phyloP scores from a whole-genome alignment of 1,140 invertebrate genomes.

The Drosophila melanogaster region DNA sequence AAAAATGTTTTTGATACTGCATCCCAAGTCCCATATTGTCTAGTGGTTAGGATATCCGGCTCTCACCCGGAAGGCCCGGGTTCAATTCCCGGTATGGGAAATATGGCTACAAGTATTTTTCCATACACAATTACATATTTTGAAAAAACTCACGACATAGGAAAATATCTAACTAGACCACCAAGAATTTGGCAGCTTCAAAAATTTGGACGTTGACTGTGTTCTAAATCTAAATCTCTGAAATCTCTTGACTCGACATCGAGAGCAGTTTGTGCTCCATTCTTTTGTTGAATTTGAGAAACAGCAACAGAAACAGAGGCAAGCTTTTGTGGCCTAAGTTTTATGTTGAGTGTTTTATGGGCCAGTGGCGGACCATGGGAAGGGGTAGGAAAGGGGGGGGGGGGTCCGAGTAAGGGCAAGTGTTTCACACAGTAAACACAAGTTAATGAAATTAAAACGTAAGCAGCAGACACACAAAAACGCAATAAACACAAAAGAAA shows the following conservation, averaged over 20 bases:
- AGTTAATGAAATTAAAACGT: slow-evolving; percentile 82
- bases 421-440: slow-evolving; percentile 80
- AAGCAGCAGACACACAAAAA: slow-evolving; percentile 70
- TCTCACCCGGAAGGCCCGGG: slow-evolving; percentile 93
- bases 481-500: slow-evolving; percentile 82
- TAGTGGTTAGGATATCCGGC: slow-evolving; percentile 94
- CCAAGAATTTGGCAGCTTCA: slow-evolving; percentile 34
- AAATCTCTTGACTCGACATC: slow-evolving; percentile 70
- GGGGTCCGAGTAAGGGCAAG: slow-evolving; percentile 46
- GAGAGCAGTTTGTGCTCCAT: slow-evolving; percentile 48
- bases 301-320: slow-evolving; percentile 33
- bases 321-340: slow-evolving; percentile 55
- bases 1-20: background rate
- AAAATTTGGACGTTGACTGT: slow-evolving; percentile 50
- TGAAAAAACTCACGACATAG: too few relatives aligned
- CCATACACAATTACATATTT: background rate
- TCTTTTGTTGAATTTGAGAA: slow-evolving; percentile 62
- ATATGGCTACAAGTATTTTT: background rate
- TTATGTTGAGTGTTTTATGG: slow-evolving; percentile 67
- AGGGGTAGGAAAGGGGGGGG: background rate
- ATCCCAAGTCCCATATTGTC: slow-evolving; percentile 86
- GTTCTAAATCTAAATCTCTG: slow-evolving; percentile 60
- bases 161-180: slow-evolving; percentile 12
- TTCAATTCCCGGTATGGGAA: slow-evolving; percentile 94
- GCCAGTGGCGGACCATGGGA: slow-evolving; percentile 9